phyloP scores from a whole-genome alignment of 2,797 vertebrate species.

The Falco biarmicus region DNA sequence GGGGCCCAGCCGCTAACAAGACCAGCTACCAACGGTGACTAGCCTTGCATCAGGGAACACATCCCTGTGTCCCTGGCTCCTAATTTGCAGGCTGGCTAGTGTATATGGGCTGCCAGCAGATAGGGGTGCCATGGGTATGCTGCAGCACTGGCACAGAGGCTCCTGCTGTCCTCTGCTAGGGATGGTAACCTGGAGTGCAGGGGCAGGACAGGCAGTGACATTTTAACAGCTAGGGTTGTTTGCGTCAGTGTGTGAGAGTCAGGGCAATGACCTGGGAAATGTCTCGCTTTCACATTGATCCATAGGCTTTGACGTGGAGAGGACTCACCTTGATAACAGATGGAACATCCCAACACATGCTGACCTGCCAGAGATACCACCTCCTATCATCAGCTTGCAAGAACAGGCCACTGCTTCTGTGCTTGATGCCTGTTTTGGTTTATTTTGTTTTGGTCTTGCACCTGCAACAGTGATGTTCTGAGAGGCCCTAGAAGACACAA shows the following conservation, averaged over 20 bases:
- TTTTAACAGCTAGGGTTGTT: not conserved
- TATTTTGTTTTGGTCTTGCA: too few relatives aligned
- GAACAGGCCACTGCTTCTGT: not conserved
- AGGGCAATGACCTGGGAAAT: conserved; percentile 33
- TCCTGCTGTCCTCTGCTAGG: not conserved
- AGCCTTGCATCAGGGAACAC: not conserved
- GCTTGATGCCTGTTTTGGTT: not conserved
- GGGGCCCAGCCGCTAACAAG: not conserved
- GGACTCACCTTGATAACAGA: accelerated
- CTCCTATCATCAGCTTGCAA: not conserved
- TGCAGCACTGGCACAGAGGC: not conserved
- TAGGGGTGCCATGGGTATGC: accelerated
- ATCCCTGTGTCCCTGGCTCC: accelerated
- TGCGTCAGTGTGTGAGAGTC: not conserved
- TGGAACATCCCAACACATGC: not conserved
- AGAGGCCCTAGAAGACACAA: not conserved
- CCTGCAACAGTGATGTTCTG: not conserved
- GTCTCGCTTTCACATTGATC: not conserved
- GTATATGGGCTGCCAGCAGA: not conserved
- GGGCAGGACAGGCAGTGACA: not conserved
- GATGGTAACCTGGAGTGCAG: not conserved
- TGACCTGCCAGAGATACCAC: not conserved
- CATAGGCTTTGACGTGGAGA: not conserved
- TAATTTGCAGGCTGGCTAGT: not conserved
- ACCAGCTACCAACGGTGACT: not conserved